phyloP scores from a whole-genome alignment of 2,797 vertebrate species.

The Anableps anableps region DNA sequence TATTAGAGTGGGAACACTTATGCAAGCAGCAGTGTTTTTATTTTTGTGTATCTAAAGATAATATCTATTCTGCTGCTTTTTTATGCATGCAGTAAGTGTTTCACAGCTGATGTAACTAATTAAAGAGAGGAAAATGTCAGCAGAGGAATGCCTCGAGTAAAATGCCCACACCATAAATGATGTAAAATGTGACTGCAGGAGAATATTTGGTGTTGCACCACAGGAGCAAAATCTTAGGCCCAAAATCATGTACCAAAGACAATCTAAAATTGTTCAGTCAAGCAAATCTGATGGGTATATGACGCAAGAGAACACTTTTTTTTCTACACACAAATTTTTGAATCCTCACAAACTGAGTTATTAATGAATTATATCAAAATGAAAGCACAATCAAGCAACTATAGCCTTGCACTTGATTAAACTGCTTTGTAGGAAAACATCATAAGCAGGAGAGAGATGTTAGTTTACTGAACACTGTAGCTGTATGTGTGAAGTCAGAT shows the following conservation, averaged over 20 bases:
- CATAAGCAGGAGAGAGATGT: not conserved
- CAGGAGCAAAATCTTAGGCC: not conserved
- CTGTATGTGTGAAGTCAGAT: not conserved
- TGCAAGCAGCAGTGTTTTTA: slow-evolving; percentile 1
- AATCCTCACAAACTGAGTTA: not conserved
- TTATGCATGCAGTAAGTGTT: slow-evolving; percentile 21
- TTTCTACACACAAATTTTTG: not conserved
- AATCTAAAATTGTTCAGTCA: not conserved
- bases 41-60: not conserved
- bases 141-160: slow-evolving; percentile 26
- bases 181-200: not conserved
- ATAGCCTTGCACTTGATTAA: not conserved
- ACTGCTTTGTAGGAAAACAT: not conserved
- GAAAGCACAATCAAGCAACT: not conserved
- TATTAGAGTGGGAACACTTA: not conserved
- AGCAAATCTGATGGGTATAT: not conserved
- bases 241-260: not conserved
- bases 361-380: not conserved
- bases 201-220: not conserved
- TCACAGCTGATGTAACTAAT: slow-evolving; percentile 14
- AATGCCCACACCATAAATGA: slow-evolving; percentile 12
- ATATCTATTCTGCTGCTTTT: slow-evolving; percentile 24
- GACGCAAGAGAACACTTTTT: not conserved
- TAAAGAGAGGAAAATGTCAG: slow-evolving; percentile 26
- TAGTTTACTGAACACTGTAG: not conserved